Conservation (phyloP, 2,113 vertebrate species). For the Menidia beryllina region DNA sequence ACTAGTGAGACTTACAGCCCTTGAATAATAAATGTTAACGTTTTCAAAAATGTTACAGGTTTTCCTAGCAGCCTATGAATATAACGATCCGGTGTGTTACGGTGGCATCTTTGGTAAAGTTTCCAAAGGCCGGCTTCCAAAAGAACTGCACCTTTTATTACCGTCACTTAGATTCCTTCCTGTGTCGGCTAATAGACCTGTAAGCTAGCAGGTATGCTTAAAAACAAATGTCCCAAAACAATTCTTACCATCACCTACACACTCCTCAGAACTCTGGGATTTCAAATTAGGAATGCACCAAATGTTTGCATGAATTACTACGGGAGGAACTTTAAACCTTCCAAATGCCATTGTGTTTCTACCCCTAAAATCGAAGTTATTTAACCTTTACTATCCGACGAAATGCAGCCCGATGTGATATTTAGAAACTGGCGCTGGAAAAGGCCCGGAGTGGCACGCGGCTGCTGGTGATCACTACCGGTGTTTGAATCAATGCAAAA, state of each 20-base stretch:
- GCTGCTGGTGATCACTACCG: not conserved
- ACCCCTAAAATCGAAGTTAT: not conserved
- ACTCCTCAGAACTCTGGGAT: not conserved
- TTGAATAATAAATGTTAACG: too few species aligned
- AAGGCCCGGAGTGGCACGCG: not conserved
- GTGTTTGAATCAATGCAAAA: not conserved
- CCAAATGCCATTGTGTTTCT: not conserved
- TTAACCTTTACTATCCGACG: not conserved
- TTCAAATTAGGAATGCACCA: not conserved
- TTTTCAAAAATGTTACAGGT: too few species aligned
- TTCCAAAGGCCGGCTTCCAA: too few species aligned
- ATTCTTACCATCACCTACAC: too few species aligned
- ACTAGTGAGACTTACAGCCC: too few species aligned
- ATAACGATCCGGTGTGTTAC: too few species aligned
- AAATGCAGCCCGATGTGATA: slow-evolving; percentile 6
- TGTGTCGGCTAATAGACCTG: too few species aligned
- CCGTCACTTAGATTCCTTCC: too few species aligned
- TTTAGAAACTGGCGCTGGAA: not conserved
- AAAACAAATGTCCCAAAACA: too few species aligned
- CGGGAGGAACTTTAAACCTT: not conserved
- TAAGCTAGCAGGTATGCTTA: not conserved
- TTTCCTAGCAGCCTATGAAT: too few species aligned
- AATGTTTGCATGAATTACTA: not conserved
- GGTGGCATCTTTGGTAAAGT: too few species aligned
- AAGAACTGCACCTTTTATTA: too few species aligned